A percentile compares a stretch with the other conserved stretches of the same genome.
These are phyloP conservation scores for Calidris pygmaea DNA, from an alignment of 2,113 vertebrate genomes.

Conservation along the genomic window DNA sequence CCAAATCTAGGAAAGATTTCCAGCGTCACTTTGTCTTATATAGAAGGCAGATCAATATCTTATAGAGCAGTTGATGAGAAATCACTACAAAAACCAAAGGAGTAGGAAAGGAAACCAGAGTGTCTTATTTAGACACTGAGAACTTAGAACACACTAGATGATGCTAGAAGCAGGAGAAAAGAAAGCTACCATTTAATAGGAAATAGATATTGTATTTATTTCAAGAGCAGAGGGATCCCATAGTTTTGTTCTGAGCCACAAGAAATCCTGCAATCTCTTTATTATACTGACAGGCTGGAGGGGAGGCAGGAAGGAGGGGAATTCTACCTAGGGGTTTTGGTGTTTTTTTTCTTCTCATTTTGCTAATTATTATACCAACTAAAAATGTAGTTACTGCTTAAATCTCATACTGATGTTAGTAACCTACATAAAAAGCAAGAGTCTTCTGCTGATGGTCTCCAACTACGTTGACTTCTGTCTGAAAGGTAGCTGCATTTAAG, in stretches of 20 bases:
- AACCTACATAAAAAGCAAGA: not conserved
- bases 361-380: not conserved
- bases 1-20: not conserved
- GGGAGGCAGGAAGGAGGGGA: not conserved
- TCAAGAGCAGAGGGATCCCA: not conserved
- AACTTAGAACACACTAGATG: not conserved
- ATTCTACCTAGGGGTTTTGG: fast-evolving
- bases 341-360: not conserved
- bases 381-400: not conserved
- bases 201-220: not conserved
- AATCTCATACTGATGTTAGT: not conserved
- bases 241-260: not conserved
- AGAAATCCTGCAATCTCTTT: not conserved
- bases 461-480: not conserved
- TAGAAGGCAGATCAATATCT: not conserved
- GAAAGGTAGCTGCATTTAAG: not conserved
- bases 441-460: not conserved
- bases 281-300: not conserved
- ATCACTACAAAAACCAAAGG: not conserved
- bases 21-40: not conserved
- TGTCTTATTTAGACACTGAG: not conserved
- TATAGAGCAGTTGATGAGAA: not conserved
- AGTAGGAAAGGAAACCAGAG: not conserved
- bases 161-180: not conserved
- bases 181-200: not conserved